phyloP scores from a whole-genome alignment of 2,888 invertebrate species.

The Dasysyrphus tricinctus region DNA sequence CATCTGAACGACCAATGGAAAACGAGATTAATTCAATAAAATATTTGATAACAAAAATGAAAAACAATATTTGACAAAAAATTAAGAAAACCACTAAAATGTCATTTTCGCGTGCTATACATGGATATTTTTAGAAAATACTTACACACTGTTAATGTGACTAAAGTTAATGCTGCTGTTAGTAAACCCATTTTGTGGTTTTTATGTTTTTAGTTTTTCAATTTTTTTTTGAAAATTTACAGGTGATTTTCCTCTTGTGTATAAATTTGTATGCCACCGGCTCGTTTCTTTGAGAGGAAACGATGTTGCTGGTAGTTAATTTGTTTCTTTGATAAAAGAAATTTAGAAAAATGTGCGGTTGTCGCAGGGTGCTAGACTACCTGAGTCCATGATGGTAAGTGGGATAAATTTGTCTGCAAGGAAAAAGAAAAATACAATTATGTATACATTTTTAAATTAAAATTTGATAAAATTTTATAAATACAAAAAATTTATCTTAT shows the following conservation, averaged over 20 bases:
- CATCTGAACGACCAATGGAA: too few relatives aligned
- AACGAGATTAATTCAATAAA: too few relatives aligned
- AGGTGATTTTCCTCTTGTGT: background rate
- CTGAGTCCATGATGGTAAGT: constrained; percentile 48
- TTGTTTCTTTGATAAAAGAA: constrained; percentile 39
- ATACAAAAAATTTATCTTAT: too few relatives aligned
- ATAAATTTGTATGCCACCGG: background rate
- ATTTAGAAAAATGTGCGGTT: constrained; percentile 36
- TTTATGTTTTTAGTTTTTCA: constrained; percentile 5
- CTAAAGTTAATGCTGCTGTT: constrained; percentile 34
- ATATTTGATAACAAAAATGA: too few relatives aligned
- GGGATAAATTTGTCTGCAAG: constrained; percentile 40
- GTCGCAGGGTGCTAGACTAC: constrained; percentile 23
- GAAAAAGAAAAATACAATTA: background rate
- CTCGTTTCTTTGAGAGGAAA: background rate
- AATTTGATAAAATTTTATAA: too few relatives aligned
- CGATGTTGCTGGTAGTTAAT: constrained; percentile 4
- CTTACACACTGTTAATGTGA: constrained; percentile 64
- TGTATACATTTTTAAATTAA: too few relatives aligned
- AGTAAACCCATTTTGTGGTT: constrained; percentile 50
- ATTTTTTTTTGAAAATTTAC: background rate
- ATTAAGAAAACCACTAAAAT: too few relatives aligned
- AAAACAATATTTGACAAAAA: too few relatives aligned
- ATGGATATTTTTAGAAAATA: background rate
- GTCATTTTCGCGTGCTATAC: too few relatives aligned